Evolutionary conservation across 2,797 vertebrate species (phyloP).

Genomic region (Poeciliopsis turneri): DNA sequence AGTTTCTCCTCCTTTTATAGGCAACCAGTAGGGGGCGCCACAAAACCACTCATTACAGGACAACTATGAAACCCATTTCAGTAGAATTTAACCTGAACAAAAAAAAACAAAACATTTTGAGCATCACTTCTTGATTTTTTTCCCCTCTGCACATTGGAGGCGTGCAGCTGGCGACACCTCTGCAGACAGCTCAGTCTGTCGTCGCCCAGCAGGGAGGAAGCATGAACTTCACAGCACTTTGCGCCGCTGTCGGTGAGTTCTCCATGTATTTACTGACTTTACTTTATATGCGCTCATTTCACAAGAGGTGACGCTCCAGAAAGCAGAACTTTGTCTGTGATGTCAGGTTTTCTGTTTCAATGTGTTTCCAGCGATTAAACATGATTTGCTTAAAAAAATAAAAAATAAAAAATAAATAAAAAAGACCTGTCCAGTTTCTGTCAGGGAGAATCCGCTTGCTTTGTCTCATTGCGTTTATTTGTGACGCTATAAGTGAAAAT

Average conservation of each 20-base stretch:
- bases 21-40: no score
- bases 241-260: constrained; percentile 40
- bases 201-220: constrained; percentile 22
- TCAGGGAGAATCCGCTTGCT: not conserved
- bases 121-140: no score
- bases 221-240: constrained; percentile 23
- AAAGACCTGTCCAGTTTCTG: not conserved
- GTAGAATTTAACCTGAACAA: no score
- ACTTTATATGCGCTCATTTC: not conserved
- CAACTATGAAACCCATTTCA: no score
- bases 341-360: not conserved
- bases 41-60: no score
- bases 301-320: not conserved
- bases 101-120: no score
- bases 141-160: not conserved
- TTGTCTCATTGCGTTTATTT: not conserved
- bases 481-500: not conserved
- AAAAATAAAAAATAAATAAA: no score
- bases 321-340: not conserved
- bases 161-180: not conserved
- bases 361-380: not conserved
- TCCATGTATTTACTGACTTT: not conserved
- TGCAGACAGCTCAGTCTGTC: not conserved
- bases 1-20: no score
- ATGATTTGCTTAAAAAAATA: no score